Evolutionary conservation across 2,888 invertebrate species (phyloP).

Genomic region (Scaeva pyrastri): DNA sequence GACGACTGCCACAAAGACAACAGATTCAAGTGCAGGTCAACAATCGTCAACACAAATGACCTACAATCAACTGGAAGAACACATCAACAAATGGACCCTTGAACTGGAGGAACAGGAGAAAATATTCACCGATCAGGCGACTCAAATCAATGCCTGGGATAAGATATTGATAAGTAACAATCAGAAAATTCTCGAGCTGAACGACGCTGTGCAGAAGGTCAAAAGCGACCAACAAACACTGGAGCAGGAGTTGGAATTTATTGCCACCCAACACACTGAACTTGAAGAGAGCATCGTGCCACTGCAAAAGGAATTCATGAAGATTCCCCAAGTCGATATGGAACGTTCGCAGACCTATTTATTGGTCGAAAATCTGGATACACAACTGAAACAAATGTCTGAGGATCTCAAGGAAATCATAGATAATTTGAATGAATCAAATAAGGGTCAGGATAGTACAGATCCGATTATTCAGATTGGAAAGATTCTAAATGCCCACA

Average conservation of each 20-base stretch:
- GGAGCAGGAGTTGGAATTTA: slow-evolving; percentile 97
- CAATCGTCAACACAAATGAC: slow-evolving; percentile 86
- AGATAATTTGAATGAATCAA: slow-evolving; percentile 95
- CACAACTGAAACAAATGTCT: slow-evolving; percentile 96
- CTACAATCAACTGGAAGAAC: slow-evolving; percentile 94
- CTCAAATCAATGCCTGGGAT: slow-evolving; percentile 98
- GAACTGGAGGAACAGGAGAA: slow-evolving; percentile 97
- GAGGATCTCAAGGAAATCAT: slow-evolving; percentile 98
- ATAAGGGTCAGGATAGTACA: slow-evolving; percentile 91
- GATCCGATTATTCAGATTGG: slow-evolving; percentile 97
- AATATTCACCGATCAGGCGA: slow-evolving; percentile 96
- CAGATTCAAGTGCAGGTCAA: slow-evolving; percentile 81
- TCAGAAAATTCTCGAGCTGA: slow-evolving; percentile 94
- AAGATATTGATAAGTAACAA: slow-evolving; percentile 94
- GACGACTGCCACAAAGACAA: slow-evolving; percentile 79
- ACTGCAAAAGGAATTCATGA: slow-evolving; percentile 91
- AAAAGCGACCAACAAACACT: slow-evolving; percentile 95
- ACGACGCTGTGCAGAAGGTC: slow-evolving; percentile 94
- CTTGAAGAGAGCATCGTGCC: slow-evolving; percentile 94
- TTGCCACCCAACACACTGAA: slow-evolving; percentile 96
- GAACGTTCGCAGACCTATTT: slow-evolving; percentile 97
- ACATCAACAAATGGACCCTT: slow-evolving; percentile 96
- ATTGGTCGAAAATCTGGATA: slow-evolving; percentile 94
- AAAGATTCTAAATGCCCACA: slow-evolving; percentile 97
- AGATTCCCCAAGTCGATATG: slow-evolving; percentile 90